Conservation (phyloP, 2,113 vertebrate species). For the Struthidea cinerea region DNA sequence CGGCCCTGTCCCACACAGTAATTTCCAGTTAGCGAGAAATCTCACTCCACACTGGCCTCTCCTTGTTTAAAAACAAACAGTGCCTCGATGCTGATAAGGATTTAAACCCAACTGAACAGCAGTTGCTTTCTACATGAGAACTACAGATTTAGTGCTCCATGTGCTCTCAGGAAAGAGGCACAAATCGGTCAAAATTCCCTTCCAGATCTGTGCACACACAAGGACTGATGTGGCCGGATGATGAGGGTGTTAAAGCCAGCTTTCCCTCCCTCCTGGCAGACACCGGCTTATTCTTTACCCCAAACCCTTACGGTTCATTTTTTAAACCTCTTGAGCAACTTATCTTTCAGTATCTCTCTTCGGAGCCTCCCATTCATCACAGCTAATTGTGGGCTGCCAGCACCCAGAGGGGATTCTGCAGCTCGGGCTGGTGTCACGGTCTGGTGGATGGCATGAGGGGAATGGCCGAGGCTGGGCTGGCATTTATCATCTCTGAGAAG, state of each 20-base stretch:
- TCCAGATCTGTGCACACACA: neutral
- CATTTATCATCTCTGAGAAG: neutral
- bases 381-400: constrained; percentile 21
- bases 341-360: constrained; percentile 21
- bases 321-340: neutral
- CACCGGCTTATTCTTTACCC: neutral
- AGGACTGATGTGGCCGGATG: neutral
- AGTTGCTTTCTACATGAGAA: neutral
- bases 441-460: constrained; percentile 44
- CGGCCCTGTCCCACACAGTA: neutral
- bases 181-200: neutral
- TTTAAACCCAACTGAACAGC: neutral
- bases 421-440: constrained; percentile 4
- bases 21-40: neutral
- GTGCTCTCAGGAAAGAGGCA: neutral
- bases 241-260: neutral
- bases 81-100: neutral
- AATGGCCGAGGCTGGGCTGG: neutral
- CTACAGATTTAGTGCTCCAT: neutral
- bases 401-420: neutral
- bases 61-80: neutral
- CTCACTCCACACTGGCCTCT: neutral
- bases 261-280: neutral
- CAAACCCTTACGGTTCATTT: neutral
- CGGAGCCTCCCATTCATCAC: neutral